Conservation (phyloP, 2,888 invertebrate species). For the Trichogramma evanescens region DNA sequence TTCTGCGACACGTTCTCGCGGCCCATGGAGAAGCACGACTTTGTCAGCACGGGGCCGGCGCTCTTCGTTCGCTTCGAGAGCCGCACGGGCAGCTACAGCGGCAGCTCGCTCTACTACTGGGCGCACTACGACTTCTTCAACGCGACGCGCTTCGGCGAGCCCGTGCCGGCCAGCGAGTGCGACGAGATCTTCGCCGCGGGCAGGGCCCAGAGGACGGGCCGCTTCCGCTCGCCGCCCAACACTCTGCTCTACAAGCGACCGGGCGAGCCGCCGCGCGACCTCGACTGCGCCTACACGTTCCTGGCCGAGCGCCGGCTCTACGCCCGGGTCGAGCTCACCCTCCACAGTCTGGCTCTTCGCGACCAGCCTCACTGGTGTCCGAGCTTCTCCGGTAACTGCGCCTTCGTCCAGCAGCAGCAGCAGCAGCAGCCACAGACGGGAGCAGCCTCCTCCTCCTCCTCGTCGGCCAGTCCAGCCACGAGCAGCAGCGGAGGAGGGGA, state of each 20-base stretch:
- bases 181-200: constrained; percentile 84
- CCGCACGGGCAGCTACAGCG: constrained; percentile 86
- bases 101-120: constrained; percentile 90
- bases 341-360: constrained; percentile 64
- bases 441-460: constrained; percentile 12
- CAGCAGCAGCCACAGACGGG: constrained; percentile 54
- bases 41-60: constrained; percentile 80
- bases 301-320: constrained; percentile 75
- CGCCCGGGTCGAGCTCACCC: constrained; percentile 72
- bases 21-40: constrained; percentile 89
- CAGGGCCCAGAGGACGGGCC: constrained; percentile 64
- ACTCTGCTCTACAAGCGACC: constrained; percentile 79
- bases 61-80: constrained; percentile 85
- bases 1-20: constrained; percentile 91
- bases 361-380: constrained; percentile 74
- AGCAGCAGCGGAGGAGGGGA: constrained; percentile 1
- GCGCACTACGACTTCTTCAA: constrained; percentile 92
- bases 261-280: constrained; percentile 63
- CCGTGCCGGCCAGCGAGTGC: constrained; percentile 72
- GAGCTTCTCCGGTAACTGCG: constrained; percentile 70
- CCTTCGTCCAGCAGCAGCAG: constrained; percentile 69
- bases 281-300: constrained; percentile 76
- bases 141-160: constrained; percentile 78
- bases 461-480: constrained; percentile 7
- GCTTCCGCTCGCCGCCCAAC: constrained; percentile 75